Evolutionary conservation across 1,140 invertebrate species (phyloP).

Genomic region (Ostrea denselamellosa): DNA sequence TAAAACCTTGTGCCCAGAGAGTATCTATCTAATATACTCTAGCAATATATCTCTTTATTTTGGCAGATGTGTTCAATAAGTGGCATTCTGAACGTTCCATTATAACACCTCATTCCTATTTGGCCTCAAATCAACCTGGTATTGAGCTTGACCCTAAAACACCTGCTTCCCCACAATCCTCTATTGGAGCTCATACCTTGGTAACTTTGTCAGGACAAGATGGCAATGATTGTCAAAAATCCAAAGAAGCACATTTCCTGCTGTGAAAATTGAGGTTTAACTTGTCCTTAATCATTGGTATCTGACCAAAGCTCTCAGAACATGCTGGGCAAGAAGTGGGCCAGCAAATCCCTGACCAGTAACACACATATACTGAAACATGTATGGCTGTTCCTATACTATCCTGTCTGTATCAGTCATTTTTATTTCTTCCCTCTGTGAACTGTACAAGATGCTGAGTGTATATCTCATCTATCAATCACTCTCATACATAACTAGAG

Average conservation of each 20-base stretch:
- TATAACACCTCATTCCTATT: background rate
- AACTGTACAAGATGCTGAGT: no score
- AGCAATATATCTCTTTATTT: constrained; percentile 23
- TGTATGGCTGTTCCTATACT: no score
- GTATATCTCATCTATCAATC: no score
- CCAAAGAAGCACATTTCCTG: background rate
- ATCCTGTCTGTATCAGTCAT: no score
- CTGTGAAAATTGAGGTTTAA: constrained; percentile 24
- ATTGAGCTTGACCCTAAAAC: background rate
- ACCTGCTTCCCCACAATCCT: background rate
- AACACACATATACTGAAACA: background rate
- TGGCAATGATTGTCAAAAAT: background rate
- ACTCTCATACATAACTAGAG: background rate
- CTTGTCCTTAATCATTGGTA: background rate
- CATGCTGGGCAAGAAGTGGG: constrained; percentile 27
- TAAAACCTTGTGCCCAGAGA: background rate
- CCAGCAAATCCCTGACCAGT: background rate
- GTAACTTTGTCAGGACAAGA: background rate
- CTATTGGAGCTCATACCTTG: background rate
- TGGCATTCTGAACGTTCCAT: background rate
- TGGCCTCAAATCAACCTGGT: constrained; percentile 6
- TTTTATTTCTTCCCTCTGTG: no score
- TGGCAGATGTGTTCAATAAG: constrained; percentile 1
- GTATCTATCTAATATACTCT: background rate
- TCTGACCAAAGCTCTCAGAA: background rate